A percentile compares a stretch with the other conserved stretches of the same genome.
phyloP scores from a whole-genome alignment of 2,888 invertebrate species.

The Pandemis cinnamomeana region DNA sequence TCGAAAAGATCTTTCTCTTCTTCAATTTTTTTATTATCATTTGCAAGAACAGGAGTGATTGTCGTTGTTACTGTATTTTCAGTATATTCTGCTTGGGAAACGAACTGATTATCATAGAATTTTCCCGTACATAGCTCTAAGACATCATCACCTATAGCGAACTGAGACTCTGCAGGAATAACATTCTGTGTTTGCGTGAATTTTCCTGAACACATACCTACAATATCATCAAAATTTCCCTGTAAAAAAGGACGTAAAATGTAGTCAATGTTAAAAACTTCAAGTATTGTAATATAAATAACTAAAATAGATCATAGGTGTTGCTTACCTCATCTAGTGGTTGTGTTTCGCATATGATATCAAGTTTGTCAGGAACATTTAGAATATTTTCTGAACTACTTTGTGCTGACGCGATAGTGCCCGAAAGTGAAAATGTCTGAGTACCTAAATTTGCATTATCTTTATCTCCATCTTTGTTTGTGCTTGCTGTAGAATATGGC shows the following conservation, averaged over 20 bases:
- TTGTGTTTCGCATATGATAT: conserved; percentile 57
- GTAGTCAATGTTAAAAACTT: background rate
- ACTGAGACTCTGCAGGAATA: conserved; percentile 53
- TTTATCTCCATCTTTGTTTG: conserved; percentile 14
- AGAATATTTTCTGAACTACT: conserved; percentile 34
- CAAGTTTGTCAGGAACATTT: conserved; percentile 50
- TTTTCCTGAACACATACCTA: conserved; percentile 85
- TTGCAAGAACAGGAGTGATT: conserved; percentile 23
- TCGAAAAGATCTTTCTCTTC: conserved; percentile 55
- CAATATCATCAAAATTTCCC: conserved; percentile 79
- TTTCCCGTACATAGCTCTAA: conserved; percentile 84
- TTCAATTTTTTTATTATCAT: conserved; percentile 39
- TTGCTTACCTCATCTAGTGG: conserved; percentile 62
- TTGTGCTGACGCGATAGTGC: conserved; percentile 46
- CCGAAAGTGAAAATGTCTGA: conserved; percentile 68
- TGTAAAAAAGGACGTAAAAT: conserved; percentile 47
- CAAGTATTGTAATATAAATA: background rate
- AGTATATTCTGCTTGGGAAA: conserved; percentile 55
- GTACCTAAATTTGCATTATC: conserved; percentile 54
- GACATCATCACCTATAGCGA: conserved; percentile 76
- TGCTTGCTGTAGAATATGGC: background rate
- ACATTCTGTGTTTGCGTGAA: conserved; percentile 72
- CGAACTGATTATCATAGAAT: conserved; percentile 78
- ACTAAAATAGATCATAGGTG: background rate
- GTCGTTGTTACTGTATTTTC: conserved; percentile 28